Percentiles rank a stretch among this genome's conserved stretches.
Conservation (phyloP, 2,113 vertebrate genomes). For the Ochotona princeps region DNA sequence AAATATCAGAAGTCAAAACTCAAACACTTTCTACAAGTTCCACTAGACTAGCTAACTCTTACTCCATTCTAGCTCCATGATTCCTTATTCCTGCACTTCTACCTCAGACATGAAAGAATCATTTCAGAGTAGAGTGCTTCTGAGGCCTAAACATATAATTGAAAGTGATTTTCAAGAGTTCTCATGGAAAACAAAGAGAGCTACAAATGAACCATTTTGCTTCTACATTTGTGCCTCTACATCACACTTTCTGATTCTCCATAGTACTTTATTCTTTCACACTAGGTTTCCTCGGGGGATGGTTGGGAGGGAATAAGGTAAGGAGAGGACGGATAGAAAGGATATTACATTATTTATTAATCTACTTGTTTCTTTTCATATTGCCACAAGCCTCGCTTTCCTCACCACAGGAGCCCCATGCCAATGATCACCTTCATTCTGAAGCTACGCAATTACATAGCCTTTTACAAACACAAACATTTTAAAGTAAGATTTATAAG, state of each 20-base stretch:
- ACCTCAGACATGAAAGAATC: neutral
- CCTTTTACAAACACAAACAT: neutral
- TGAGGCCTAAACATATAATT: neutral
- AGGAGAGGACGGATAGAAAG: neutral
- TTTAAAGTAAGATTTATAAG: neutral
- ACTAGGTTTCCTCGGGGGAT: too few relatives aligned
- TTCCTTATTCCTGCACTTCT: neutral
- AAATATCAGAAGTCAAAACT: neutral
- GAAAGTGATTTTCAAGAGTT: conserved; percentile 1
- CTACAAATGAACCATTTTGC: neutral
- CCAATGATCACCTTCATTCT: neutral
- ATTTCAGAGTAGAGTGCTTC: neutral
- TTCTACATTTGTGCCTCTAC: neutral
- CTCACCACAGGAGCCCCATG: neutral
- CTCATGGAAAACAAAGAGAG: neutral
- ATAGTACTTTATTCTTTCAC: neutral
- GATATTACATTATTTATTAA: neutral
- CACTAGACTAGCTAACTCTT: neutral
- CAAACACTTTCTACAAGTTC: neutral
- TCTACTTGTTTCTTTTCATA: neutral
- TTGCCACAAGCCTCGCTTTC: neutral
- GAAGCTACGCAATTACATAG: neutral
- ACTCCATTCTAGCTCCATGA: neutral
- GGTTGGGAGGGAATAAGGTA: neutral
- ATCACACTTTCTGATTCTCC: neutral